These are phyloP conservation scores for Ictalurus punctatus DNA, from an alignment of 2,113 vertebrate species.

Conservation along the genomic window DNA sequence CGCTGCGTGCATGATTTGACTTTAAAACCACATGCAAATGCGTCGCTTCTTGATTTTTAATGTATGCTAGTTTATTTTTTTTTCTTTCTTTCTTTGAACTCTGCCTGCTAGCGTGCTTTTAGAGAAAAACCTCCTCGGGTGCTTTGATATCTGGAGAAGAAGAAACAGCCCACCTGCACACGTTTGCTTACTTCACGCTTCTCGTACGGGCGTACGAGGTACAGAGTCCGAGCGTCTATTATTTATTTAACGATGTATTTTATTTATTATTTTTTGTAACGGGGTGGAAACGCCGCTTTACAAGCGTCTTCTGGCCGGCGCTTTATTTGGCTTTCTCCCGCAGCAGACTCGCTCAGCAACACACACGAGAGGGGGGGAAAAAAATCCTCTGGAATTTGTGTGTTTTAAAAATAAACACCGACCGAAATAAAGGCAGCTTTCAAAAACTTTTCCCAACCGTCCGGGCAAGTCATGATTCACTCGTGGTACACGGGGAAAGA, in stretches of 20 bases:
- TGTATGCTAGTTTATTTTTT: not conserved
- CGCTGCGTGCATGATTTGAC: not conserved
- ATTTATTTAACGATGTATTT: not conserved
- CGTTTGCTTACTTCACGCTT: not conserved
- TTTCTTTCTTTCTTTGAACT: not conserved
- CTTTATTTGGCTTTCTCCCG: constrained; percentile 56
- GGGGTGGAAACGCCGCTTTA: not conserved
- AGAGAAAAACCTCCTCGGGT: not conserved
- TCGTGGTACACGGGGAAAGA: constrained; percentile 56
- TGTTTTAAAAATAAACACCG: constrained; percentile 75
- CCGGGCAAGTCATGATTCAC: constrained; percentile 63
- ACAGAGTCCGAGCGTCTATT: not conserved
- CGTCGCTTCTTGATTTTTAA: not conserved
- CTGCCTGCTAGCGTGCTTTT: too few species aligned
- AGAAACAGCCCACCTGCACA: not conserved
- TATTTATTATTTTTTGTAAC: not conserved
- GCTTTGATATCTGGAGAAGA: not conserved
- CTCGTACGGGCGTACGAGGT: not conserved
- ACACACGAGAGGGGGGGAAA: constrained; percentile 24
- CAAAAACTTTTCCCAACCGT: constrained; percentile 59
- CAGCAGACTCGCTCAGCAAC: constrained; percentile 58
- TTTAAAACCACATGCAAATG: constrained; percentile 28
- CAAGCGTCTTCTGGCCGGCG: constrained; percentile 36
- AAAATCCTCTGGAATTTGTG: constrained; percentile 60
- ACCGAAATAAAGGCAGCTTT: constrained; percentile 67